phyloP scores from a whole-genome alignment of 2,888 invertebrate species.

The Drosophila mettleri region DNA sequence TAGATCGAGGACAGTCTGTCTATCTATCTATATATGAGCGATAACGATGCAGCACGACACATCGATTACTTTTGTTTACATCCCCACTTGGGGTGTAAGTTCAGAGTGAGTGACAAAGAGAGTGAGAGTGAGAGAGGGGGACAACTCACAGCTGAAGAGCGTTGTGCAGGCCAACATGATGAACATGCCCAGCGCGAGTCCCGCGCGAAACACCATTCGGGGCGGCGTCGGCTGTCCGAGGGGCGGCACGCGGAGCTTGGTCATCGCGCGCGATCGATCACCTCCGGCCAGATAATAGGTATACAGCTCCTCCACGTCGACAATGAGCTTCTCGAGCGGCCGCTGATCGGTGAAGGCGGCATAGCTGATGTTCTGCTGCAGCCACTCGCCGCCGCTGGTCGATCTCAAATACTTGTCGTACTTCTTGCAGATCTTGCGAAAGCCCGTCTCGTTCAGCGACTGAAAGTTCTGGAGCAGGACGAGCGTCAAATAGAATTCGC shows the following conservation, averaged over 20 bases:
- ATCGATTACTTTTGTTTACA: not conserved
- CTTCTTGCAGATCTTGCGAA: constrained; percentile 99
- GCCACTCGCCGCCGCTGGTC: constrained; percentile 95
- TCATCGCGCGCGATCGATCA: constrained; percentile 97
- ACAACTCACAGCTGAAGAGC: constrained; percentile 89
- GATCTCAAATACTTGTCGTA: constrained; percentile 96
- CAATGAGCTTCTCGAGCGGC: constrained; percentile 86
- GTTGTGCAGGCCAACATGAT: constrained; percentile 93
- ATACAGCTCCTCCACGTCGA: constrained; percentile 94
- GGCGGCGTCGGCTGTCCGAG: constrained; percentile 93
- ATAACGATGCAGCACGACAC: constrained; percentile 19
- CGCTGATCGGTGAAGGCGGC: constrained; percentile 50
- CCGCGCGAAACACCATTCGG: constrained; percentile 97
- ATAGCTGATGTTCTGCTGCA: constrained; percentile 92
- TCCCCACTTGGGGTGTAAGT: not conserved
- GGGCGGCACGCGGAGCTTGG: constrained; percentile 97
- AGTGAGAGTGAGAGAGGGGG: not conserved
- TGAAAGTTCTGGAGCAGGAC: constrained; percentile 98
- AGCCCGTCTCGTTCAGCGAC: constrained; percentile 98
- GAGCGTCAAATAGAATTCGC: constrained; percentile 97
- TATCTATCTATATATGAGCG: not conserved
- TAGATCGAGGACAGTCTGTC: not conserved
- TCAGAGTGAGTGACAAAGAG: not conserved
- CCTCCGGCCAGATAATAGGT: constrained; percentile 94
- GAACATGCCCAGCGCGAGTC: constrained; percentile 96